Evolutionary conservation across 2,888 invertebrate genomes (phyloP).

Genomic region (Sesia apiformis): DNA sequence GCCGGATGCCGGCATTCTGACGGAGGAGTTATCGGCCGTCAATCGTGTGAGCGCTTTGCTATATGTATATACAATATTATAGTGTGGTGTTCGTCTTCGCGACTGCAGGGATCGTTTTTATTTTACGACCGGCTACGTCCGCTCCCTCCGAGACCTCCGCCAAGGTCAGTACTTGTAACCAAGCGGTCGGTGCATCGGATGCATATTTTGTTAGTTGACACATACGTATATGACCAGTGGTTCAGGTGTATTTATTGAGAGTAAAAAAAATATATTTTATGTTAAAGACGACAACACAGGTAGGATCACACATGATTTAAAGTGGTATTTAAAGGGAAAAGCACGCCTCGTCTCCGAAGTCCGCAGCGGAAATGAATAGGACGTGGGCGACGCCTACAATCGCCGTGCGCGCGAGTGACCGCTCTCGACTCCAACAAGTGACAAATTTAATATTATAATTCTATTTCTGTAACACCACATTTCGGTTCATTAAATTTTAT

Average conservation of each 20-base stretch:
- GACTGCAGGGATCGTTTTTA: slow-evolving; percentile 52
- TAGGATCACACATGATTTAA: slow-evolving; percentile 17
- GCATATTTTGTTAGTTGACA: not conserved
- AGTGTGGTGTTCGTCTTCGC: slow-evolving; percentile 44
- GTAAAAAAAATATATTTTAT: slow-evolving; percentile 2
- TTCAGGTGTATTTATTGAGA: too few species aligned
- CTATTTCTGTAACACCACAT: slow-evolving; percentile 38
- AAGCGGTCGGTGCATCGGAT: slow-evolving; percentile 25
- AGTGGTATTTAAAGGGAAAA: slow-evolving; percentile 26
- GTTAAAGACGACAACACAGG: slow-evolving; percentile 1
- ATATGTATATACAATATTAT: slow-evolving; percentile 37
- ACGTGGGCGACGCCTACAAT: slow-evolving; percentile 62
- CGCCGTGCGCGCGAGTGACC: slow-evolving; percentile 38
- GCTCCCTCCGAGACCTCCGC: slow-evolving; percentile 47
- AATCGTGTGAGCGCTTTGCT: slow-evolving; percentile 62
- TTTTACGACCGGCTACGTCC: slow-evolving; percentile 67
- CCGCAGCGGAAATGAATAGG: slow-evolving; percentile 49
- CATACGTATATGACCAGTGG: too few species aligned
- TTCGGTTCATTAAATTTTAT: slow-evolving; percentile 22
- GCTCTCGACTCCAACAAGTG: slow-evolving; percentile 36
- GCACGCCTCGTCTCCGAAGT: slow-evolving; percentile 36
- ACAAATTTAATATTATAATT: slow-evolving; percentile 49
- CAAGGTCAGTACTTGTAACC: slow-evolving; percentile 55
- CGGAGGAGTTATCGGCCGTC: slow-evolving; percentile 64
- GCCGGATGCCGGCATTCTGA: slow-evolving; percentile 64